These are phyloP conservation scores for Bradypodion ventrale DNA, from an alignment of 2,797 vertebrate species.

Conservation along the genomic window DNA sequence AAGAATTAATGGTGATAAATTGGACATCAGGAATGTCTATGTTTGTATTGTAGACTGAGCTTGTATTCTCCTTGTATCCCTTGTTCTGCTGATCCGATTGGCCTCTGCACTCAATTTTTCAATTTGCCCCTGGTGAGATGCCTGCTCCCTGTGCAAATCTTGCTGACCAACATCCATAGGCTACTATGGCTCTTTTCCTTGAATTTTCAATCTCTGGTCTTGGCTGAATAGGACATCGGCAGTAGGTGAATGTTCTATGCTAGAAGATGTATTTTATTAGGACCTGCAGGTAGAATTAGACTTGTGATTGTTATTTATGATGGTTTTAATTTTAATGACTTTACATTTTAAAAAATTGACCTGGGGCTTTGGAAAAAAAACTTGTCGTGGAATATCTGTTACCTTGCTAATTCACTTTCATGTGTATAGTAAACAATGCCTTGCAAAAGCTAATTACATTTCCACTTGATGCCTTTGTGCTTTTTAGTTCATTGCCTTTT, in stretches of 20 bases:
- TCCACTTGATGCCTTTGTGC: fast-evolving
- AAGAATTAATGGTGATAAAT: too few species aligned
- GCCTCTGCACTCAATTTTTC: not conserved
- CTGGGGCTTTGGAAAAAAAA: not conserved
- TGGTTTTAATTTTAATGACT: not conserved
- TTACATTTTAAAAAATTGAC: not conserved
- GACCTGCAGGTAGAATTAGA: not conserved
- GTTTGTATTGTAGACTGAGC: not conserved
- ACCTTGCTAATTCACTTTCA: fast-evolving
- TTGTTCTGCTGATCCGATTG: not conserved
- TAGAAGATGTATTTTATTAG: too few species aligned
- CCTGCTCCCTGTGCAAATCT: not conserved
- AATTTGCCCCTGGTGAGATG: not conserved
- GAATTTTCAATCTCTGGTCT: not conserved
- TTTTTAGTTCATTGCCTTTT: conserved; percentile 21
- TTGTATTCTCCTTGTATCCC: not conserved
- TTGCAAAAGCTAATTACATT: not conserved
- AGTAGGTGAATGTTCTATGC: not conserved
- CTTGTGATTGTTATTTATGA: not conserved
- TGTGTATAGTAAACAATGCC: not conserved
- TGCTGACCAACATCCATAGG: not conserved
- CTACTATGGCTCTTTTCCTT: not conserved
- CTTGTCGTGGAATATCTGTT: not conserved
- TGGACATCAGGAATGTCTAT: too few species aligned
- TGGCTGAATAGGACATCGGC: not conserved